Evolutionary conservation across 2,797 vertebrate genomes (phyloP), one percentile per base, ranked within the genome.

Genomic region (Phaenicophaeus curvirostris): DNA sequence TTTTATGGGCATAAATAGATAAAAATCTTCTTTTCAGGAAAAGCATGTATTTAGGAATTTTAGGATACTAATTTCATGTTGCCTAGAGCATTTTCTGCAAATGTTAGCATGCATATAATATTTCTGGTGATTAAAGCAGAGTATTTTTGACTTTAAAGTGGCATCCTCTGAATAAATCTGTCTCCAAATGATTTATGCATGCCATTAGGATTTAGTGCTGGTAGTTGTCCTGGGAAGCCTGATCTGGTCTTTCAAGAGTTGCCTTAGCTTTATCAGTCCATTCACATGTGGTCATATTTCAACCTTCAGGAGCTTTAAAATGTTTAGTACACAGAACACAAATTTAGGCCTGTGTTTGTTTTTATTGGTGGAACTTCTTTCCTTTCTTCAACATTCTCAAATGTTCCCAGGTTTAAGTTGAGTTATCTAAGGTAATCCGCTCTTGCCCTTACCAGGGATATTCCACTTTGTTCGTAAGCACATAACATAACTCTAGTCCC

Each of bases 311-410:
- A 86, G 95, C 97, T 95, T 97, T 93, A 94, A 97, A 96, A 97
- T 94, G 95, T 96, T 97, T 94, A 91, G 95, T 96, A 95, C 94
- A 96, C 51, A 94, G 82, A 95, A 95, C 94, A 97, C 96, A 96
- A 96, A 97, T 95, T 97, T 96, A 97, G 97, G 96, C 89, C 84
- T 69, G 31, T 97, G 98, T 98, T 98, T 98, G 97, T 98, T 98
- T 98, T 97, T 97, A 97, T 97, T 98, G 98, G 98, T 98, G 97
- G 98, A 98, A 97, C 97, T 98, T 98, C 98, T 98, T 97, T 95
- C 97, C 98, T 98, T 96, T 98, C 98, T 98, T 99, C 98, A 99
- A 98, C 97, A 97, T 98, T 99, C 99, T 99, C 99, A 99, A 98
- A 99, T 99, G 98, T 99, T 99, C 97, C 94, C 68, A 85, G 94